Conservation (phyloP, 2,797 vertebrate genomes). For the Epinephelus awoara region DNA sequence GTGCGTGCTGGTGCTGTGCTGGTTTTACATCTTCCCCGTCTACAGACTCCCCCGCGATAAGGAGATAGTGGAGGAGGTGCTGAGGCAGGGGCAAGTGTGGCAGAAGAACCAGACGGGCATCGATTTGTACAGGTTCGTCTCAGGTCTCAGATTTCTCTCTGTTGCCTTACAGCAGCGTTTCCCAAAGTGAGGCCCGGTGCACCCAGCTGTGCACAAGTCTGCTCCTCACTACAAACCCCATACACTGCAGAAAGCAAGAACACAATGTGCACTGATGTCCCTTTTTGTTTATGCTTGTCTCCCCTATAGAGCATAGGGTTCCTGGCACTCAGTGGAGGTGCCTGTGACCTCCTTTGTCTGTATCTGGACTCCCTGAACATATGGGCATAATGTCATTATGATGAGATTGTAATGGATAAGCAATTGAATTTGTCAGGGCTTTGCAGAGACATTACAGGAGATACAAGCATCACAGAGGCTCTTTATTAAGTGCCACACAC, state of each 20-base stretch:
- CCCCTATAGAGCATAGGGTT: background rate
- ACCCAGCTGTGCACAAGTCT: too few species aligned
- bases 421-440: background rate
- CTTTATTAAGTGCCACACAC: background rate
- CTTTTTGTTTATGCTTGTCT: background rate
- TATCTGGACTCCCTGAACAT: background rate
- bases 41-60: constrained; percentile 92
- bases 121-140: constrained; percentile 90
- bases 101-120: constrained; percentile 90
- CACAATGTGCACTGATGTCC: too few species aligned
- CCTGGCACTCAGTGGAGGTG: too few species aligned
- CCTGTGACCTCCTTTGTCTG: constrained; percentile 30
- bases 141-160: constrained; percentile 13
- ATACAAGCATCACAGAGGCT: too few species aligned
- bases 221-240: too few species aligned
- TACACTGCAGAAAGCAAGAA: too few species aligned
- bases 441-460: background rate
- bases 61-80: constrained; percentile 92
- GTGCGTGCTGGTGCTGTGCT: constrained; percentile 93
- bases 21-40: constrained; percentile 93
- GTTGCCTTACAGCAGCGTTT: background rate
- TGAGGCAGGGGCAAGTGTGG: constrained; percentile 90
- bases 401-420: background rate
- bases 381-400: background rate
- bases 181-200: background rate